phyloP scores from a whole-genome alignment of 2,797 vertebrate genomes.

The Aulostomus chinensis region DNA sequence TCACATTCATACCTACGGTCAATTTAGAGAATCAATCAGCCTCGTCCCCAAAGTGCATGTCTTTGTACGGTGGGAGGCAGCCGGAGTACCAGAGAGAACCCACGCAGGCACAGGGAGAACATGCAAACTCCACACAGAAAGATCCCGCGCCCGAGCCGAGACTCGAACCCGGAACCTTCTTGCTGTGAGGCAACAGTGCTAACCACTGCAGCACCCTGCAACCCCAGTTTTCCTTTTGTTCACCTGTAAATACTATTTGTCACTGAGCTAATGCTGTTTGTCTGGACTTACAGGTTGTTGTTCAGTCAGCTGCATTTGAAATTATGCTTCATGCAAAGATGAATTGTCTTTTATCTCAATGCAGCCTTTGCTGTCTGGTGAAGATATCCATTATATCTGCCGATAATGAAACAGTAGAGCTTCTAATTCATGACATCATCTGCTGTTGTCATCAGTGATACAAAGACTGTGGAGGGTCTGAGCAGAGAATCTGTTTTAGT shows the following conservation, averaged over 20 bases:
- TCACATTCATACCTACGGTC: too few species aligned
- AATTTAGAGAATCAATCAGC: too few species aligned
- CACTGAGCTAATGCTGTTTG: slow-evolving; percentile 48
- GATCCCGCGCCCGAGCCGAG: too few species aligned
- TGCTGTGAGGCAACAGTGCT: too few species aligned
- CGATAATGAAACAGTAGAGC: slow-evolving; percentile 46
- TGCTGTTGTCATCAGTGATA: neutral
- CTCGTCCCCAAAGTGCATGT: too few species aligned
- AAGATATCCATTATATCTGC: slow-evolving; percentile 55
- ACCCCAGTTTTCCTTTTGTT: slow-evolving; percentile 48
- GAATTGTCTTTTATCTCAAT: slow-evolving; percentile 54
- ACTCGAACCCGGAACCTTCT: too few species aligned
- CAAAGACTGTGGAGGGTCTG: neutral
- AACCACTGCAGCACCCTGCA: too few species aligned
- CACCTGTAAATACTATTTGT: slow-evolving; percentile 47
- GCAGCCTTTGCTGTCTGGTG: slow-evolving; percentile 30
- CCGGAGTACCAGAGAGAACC: too few species aligned
- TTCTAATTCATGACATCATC: slow-evolving; percentile 13
- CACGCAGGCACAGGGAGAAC: too few species aligned
- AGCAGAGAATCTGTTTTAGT: neutral
- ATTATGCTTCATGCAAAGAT: slow-evolving; percentile 38
- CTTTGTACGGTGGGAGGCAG: too few species aligned
- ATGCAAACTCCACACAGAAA: too few species aligned
- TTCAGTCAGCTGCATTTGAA: slow-evolving; percentile 33
- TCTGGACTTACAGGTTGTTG: slow-evolving; percentile 43